These are phyloP conservation scores for Eutolmus rufibarbis DNA, from an alignment of 2,888 invertebrate species.

Conservation along the genomic window DNA sequence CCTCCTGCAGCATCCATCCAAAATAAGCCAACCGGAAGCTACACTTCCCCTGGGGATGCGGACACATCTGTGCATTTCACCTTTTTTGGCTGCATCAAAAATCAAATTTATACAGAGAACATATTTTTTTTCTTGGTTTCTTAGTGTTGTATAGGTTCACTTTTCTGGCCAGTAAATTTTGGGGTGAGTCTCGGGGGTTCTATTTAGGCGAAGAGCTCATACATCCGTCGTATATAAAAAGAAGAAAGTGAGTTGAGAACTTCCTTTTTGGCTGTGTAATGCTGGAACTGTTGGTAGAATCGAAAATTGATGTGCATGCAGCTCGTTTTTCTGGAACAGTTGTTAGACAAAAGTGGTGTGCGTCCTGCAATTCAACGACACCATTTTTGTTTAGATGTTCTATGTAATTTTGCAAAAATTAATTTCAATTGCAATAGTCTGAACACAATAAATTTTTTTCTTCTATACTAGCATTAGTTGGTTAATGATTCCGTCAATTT, in stretches of 20 bases:
- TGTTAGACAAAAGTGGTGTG: too few species aligned
- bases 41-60: neutral
- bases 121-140: neutral
- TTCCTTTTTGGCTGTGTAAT: neutral
- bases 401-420: too few species aligned
- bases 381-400: too few species aligned
- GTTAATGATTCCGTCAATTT: too few species aligned
- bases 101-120: neutral
- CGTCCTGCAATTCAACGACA: too few species aligned
- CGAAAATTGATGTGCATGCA: neutral
- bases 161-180: neutral
- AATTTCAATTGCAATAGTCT: too few species aligned
- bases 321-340: too few species aligned
- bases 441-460: too few species aligned
- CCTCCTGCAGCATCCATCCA: neutral
- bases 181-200: neutral
- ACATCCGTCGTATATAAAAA: neutral
- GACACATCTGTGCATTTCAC: conserved; percentile 5
- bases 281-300: neutral
- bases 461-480: too few species aligned
- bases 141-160: neutral
- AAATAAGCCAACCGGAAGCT: neutral
- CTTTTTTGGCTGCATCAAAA: neutral
- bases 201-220: neutral
- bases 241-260: neutral